A percentile compares a stretch with the other conserved stretches of the same genome.
Evolutionary conservation across 2,113 vertebrate genomes (phyloP).

Genomic region (Heliornis fulica): DNA sequence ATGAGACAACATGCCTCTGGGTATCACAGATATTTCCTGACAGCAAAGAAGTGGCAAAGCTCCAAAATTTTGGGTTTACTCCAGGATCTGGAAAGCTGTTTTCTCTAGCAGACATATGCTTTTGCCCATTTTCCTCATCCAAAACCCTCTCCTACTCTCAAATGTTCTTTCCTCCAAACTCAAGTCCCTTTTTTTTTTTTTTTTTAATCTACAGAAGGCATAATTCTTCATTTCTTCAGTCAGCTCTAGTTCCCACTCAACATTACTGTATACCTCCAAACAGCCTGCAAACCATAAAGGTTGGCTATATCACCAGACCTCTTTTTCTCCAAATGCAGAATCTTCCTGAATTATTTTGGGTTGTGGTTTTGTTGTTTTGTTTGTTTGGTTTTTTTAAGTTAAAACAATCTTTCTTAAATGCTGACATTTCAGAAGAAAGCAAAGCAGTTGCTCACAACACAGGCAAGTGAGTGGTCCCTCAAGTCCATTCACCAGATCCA

Average conservation of each 20-base stretch:
- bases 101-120: not conserved
- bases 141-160: not conserved
- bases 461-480: not conserved
- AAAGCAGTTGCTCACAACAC: not conserved
- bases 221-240: not conserved
- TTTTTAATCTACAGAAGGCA: not conserved
- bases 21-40: slow-evolving; percentile 2
- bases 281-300: not conserved
- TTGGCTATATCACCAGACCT: not conserved
- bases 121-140: not conserved
- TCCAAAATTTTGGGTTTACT: not conserved
- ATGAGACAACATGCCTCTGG: not conserved
- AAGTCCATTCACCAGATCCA: not conserved
- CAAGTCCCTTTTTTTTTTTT: not conserved
- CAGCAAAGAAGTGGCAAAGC: not conserved
- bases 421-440: not conserved
- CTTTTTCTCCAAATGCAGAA: not conserved
- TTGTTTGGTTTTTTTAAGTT: not conserved
- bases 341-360: too few relatives aligned
- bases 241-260: not conserved
- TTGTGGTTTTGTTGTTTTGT: too few relatives aligned
- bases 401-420: not conserved
- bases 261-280: not conserved
- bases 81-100: not conserved
- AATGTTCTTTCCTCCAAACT: not conserved